Evolutionary conservation across 2,797 vertebrate species (phyloP).

Genomic region (Lophura swinhoii): DNA sequence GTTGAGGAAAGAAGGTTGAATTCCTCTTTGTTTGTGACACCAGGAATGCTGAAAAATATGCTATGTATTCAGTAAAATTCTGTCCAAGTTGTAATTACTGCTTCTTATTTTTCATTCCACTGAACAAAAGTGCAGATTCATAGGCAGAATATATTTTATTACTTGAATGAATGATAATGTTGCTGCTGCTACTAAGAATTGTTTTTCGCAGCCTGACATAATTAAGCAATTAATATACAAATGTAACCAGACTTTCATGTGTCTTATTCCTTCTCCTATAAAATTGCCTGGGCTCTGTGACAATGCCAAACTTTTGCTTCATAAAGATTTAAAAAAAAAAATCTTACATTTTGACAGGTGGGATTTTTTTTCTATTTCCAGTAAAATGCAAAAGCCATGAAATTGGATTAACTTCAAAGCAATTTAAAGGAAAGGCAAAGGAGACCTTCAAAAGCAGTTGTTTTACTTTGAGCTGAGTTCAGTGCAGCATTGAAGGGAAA

Average conservation of each 20-base stretch:
- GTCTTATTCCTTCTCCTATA: neutral
- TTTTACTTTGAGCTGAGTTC: neutral
- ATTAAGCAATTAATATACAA: neutral
- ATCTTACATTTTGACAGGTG: neutral
- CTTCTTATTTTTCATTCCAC: neutral
- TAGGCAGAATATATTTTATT: neutral
- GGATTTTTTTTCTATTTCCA: neutral
- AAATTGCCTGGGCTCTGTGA: neutral
- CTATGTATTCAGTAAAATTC: neutral
- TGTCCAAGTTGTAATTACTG: neutral
- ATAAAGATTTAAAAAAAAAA: neutral
- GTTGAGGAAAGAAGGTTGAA: neutral
- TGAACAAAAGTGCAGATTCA: neutral
- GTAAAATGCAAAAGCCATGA: neutral
- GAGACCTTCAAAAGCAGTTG: neutral
- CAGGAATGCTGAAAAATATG: neutral
- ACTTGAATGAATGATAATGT: neutral
- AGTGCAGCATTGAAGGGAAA: neutral
- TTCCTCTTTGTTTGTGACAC: neutral
- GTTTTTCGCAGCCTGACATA: neutral
- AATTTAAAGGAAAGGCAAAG: neutral
- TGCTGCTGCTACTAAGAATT: neutral
- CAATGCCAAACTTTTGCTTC: neutral
- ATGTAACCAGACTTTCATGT: neutral
- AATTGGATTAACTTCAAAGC: constrained; percentile 1